These are phyloP conservation scores for Calephelis nemesis DNA, from an alignment of 1,140 invertebrate species.

Conservation along the genomic window DNA sequence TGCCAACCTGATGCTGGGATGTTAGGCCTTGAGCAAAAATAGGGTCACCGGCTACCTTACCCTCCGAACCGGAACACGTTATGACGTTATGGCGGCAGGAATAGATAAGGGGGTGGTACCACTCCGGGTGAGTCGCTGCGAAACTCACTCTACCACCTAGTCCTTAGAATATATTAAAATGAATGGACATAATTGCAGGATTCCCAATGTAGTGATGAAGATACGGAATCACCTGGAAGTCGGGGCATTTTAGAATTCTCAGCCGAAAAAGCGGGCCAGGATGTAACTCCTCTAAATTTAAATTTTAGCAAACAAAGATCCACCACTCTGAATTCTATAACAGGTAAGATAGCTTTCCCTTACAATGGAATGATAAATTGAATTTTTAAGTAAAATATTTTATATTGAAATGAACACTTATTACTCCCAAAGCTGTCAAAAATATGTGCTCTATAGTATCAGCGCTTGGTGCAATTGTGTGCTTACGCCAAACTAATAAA, in stretches of 20 bases:
- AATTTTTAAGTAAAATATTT: slow-evolving; percentile 31
- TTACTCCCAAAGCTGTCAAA: slow-evolving; percentile 26
- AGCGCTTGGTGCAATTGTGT: too few relatives aligned
- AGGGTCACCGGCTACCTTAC: too few relatives aligned
- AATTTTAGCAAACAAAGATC: slow-evolving; percentile 87
- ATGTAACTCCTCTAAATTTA: slow-evolving; percentile 91
- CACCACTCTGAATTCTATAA: slow-evolving; percentile 86
- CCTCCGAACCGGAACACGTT: too few relatives aligned
- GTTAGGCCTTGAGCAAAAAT: too few relatives aligned
- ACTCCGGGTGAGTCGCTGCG: too few relatives aligned
- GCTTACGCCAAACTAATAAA: too few relatives aligned
- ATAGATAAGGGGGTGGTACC: too few relatives aligned
- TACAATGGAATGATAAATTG: slow-evolving; percentile 43
- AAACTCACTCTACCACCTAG: not conserved
- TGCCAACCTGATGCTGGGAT: too few relatives aligned
- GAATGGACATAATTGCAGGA: slow-evolving; percentile 44
- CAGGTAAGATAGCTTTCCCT: slow-evolving; percentile 77
- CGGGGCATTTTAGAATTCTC: slow-evolving; percentile 91
- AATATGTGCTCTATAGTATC: not conserved
- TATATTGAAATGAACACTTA: slow-evolving; percentile 35
- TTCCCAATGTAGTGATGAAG: slow-evolving; percentile 75
- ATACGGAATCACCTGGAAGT: slow-evolving; percentile 77
- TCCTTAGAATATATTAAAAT: not conserved
- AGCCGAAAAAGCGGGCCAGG: slow-evolving; percentile 92
- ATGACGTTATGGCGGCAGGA: too few relatives aligned